A percentile compares a stretch with the other conserved stretches of the same genome.
Conservation (phyloP, 1,140 invertebrate genomes). For the Drosophila navojoa region DNA sequence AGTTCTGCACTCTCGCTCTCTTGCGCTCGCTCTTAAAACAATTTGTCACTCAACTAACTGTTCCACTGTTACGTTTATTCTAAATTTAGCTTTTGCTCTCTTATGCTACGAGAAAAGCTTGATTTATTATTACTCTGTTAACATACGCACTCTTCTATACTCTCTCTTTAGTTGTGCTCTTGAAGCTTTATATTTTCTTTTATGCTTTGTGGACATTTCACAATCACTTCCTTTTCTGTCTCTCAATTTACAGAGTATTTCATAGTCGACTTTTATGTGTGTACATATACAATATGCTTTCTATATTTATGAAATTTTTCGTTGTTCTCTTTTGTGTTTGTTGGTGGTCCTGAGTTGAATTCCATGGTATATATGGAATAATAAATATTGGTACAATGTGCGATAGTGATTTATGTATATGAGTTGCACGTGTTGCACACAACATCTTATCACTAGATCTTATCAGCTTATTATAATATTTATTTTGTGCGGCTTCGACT, state of each 20-base stretch:
- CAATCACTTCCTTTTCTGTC: no score
- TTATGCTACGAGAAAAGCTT: no score
- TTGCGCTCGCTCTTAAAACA: neutral
- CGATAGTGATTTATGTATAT: conserved; percentile 72
- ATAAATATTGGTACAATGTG: conserved; percentile 55
- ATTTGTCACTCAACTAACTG: no score
- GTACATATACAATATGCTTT: neutral
- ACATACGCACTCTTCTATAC: neutral
- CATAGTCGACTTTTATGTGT: neutral
- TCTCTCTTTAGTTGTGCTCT: conserved; percentile 29
- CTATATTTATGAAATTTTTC: conserved; percentile 9
- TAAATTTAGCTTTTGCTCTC: no score
- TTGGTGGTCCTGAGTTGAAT: neutral
- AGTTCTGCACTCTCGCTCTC: neutral
- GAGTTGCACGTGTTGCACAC: conserved; percentile 49
- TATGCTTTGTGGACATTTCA: neutral
- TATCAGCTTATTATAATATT: conserved; percentile 42
- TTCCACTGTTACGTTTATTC: no score
- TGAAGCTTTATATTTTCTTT: conserved; percentile 41
- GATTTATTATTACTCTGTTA: no score
- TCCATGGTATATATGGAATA: neutral
- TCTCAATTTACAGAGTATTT: no score
- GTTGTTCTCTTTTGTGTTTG: conserved; percentile 13
- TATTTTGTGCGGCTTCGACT: conserved; percentile 12
- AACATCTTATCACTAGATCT: conserved; percentile 56